Base-by-base conservation (phyloP, 1,140 invertebrate species). In the Orius insidiosus region DNA sequence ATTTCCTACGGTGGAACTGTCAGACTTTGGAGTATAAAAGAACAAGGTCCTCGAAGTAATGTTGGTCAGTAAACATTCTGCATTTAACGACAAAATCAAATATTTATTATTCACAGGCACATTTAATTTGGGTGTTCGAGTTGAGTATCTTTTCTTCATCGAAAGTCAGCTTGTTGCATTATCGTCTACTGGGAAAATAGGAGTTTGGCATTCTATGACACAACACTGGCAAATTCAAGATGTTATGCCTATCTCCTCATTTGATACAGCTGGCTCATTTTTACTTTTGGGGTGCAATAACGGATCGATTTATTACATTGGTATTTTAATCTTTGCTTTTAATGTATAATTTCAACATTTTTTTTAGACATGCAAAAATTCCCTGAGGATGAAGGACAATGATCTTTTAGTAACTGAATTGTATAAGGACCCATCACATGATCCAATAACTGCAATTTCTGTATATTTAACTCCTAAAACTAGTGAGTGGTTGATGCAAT, bases 321-420 rank as follows among this genome's bases (percentile, higher is more conserved):
- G 86, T 90, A 66, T 32, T 36, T 34, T 46, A 5, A 40, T n/a
- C 5, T 24, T 24, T 10, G 8, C 4, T n/a, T 30, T 19, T 40
- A 2, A 45, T 8, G 11, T 31, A 10, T 2, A 7, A 40, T 38
- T 9, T 43, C 33, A 46, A 11, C 48, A 38, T 41, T 41, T 36
- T 55, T 68, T 66, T 7, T 63, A 86, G 93, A 98, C 66, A 98
- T 98, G 94, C 92, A 98, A 63, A 98, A 98, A 61, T 98, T 98
- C 67, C 94, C 94, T 98, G 6, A 69, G 93, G 46, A 97, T 98
- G 92, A 98, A 98, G 63, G 94, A 98, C 59, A 98, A 97, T 64
- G 94, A 98, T 71, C 68, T 98, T 3, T 64, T 98, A 13, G 90
- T 98, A 0, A 98, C 93, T 13, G 90, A 98, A 65, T 64, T 98